Base-by-base conservation (phyloP, 1,140 invertebrate genomes). In the Laupala kohalensis region DNA sequence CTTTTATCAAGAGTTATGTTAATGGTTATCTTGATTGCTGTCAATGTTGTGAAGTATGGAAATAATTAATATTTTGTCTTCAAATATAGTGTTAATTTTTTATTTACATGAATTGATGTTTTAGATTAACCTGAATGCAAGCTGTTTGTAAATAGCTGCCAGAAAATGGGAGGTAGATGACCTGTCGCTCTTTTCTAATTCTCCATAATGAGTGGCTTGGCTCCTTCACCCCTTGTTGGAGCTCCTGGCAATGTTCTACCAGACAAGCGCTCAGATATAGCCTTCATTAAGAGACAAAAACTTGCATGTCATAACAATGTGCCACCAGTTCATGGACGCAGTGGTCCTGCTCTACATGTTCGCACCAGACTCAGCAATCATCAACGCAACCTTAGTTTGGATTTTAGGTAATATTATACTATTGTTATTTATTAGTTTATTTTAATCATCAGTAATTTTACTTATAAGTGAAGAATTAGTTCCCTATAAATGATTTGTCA, bases 361-460 rank as follows among this genome's bases (percentile, higher is more conserved):
- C 85, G 87, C 76, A 84, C 84, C 73, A 83, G 87, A 77, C 81
- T 89, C 76, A 87, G 86, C 75, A 89, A 86, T 74, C 90, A 91
- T 81, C 90, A 91, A 81, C 85, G 90, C 76, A 91, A 91, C 80
- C 84, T 90, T 74, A 91, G 89, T 77, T 82, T 91, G 73, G 90
- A 91, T 79, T 90, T 90, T 77, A 87, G 88, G 88, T 90, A 79
- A 28, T 53, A n/a, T n/a, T n/a, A n/a, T n/a, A n/a, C n/a, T n/a
- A n/a, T n/a, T n/a, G n/a, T n/a, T n/a, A n/a, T n/a, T n/a, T n/a
- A n/a, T n/a, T n/a, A n/a, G n/a, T n/a, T n/a, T n/a, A n/a, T n/a
- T n/a, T n/a, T n/a, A n/a, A n/a, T n/a, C n/a, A n/a, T n/a, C n/a
- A n/a, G n/a, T n/a, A n/a, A n/a, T n/a, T n/a, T n/a, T n/a, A n/a